Evolutionary conservation across 2,888 invertebrate species (phyloP), one percentile per base, ranked within the genome.

Genomic region (Candidula unifasciata): DNA sequence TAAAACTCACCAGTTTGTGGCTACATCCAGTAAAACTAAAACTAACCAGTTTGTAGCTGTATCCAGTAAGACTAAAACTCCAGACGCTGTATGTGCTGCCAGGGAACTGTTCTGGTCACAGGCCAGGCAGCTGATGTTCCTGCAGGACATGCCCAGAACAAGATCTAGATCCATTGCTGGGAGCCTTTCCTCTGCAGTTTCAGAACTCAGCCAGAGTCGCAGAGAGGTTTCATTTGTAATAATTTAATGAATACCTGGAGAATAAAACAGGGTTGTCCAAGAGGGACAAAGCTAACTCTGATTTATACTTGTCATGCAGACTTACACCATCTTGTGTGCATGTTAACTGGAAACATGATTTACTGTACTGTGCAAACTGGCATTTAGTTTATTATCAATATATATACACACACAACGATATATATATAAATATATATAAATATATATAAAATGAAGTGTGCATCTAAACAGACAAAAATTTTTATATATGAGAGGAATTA

Each of bases 1-100:
- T n/a, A 13, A 44, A 44, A 6, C 13, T 13, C 8, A 44, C 44
- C 13, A 13, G 6, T 44, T 13, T 10, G n/a, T n/a, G n/a, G n/a
- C 44, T 44, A 13, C 13, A 13, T 10, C 8, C 44, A 44, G 44
- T 44, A 13, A 44, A 13, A n/a, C 8, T 10, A 66, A 18, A 5
- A 64, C 52, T 52, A 60, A 86, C 86, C 86, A 85, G 74, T 83
- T 83, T 44, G 69, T 83, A 33, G 77, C n/a, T n/a, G 83, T 78
- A 33, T 83, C 78, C 30, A 83, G 78, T 2, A 83, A 16, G n/a
- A 83, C 83, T 64, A 83, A 66, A 1, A 83, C 83, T 24, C 83
- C 83, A 2, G 83, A 68, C 6, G 83, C 83, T n/a, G 83, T 78
- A 60, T 83, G 83, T 10, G 83, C 83, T 30, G 77, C 78, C 21